Base-by-base conservation (phyloP, 2,888 invertebrate species). In the Harpalus rufipes region DNA sequence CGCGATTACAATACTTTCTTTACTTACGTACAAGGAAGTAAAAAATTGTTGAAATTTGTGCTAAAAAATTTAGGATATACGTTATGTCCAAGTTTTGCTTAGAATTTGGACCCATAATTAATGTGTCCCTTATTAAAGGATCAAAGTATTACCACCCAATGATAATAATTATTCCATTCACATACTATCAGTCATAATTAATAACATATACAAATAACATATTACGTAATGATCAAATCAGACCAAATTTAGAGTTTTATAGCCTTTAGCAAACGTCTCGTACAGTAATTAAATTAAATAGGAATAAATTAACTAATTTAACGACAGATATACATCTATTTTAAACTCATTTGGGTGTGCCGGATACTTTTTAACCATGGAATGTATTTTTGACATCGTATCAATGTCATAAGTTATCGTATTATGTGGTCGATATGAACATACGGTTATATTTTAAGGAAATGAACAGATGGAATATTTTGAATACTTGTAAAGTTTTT, bases 201-300 rank as follows among this genome's bases (percentile, higher is more conserved):
- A 74, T 44, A 44, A 12, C 32, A 74, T 16, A 12, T 18, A 44
- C 72, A 18, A 44, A 74, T 7, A 74, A 74, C 72, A 74, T 74
- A 41, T 74, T 74, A 44, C 72, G 44, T 14, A 74, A 74, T 6
- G 7, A 44, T 74, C 44, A 39, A 68, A 68, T 68, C 25, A 68
- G 39, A 68, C 68, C 63, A 68, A 68, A 68, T 68, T 39, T 39
- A 39, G 39, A 68, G 14, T 39, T 68, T 68, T 68, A 68, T 68
- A 68, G 68, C 39, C 25, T 18, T 1, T 7, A 6, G 63, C 25
- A 63, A 12, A 0, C 7, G 7, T 63, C 7, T 63, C 8, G 3
- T 5, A 16, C 14, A n/a, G 8, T 61, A 18, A 18, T 63, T 59
- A 59, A 59, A 25, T 63, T 12, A 51, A 51, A 51, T 51, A 51